These are phyloP conservation scores for Henricia sp. DNA, from an alignment of 53 echinoderm and acorn worm species.

Conservation along the genomic window DNA sequence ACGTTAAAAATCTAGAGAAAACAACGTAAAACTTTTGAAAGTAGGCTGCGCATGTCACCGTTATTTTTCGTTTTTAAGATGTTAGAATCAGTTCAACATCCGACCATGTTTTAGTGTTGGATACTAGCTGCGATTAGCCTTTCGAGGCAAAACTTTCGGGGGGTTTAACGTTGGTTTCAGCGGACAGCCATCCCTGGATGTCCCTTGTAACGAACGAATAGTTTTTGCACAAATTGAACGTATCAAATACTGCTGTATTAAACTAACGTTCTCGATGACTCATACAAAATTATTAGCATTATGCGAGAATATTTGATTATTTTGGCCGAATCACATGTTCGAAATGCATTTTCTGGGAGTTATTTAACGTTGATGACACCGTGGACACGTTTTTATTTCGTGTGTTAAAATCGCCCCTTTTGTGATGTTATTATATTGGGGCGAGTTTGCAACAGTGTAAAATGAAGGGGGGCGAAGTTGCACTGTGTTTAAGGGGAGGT, in stretches of 20 bases:
- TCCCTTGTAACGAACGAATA: conserved; percentile 6
- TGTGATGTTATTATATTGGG: not conserved
- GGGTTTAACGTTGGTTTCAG: conserved; percentile 9
- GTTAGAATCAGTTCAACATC: not conserved
- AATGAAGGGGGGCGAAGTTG: too few species aligned
- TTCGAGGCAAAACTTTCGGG: not conserved
- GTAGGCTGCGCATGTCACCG: not conserved
- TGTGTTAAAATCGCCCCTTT: not conserved
- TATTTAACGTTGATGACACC: conserved; percentile 2
- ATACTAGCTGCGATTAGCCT: not conserved
- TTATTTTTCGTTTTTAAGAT: not conserved
- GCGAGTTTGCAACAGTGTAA: too few species aligned
- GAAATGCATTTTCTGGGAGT: not conserved
- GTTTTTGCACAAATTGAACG: not conserved
- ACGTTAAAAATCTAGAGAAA: conserved; percentile 9
- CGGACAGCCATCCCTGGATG: conserved; percentile 8
- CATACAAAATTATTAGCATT: not conserved
- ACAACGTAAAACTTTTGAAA: not conserved
- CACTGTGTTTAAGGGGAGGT: too few species aligned
- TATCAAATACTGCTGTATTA: not conserved
- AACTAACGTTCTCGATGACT: not conserved
- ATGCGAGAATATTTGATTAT: conserved; percentile 8
- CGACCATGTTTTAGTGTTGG: not conserved
- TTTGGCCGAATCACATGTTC: not conserved
- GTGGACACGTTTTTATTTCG: not conserved